phyloP scores from a whole-genome alignment of 2,113 vertebrate species.

The Ptilorrhoa leucosticta region DNA sequence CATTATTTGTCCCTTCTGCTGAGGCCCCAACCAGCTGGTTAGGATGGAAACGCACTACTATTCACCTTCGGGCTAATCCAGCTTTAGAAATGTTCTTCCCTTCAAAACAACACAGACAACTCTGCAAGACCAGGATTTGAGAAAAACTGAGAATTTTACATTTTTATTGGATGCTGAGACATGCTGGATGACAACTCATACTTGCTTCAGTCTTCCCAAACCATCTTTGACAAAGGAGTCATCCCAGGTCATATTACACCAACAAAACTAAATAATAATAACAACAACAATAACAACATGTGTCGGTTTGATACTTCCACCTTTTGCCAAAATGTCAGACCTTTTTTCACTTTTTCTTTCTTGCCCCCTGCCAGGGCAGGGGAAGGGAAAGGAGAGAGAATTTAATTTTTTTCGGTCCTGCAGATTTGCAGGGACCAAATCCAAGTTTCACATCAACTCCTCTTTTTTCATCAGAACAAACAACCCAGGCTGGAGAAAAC shows the following conservation, averaged over 20 bases:
- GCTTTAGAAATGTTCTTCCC: not conserved
- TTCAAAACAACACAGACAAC: not conserved
- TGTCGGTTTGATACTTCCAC: not conserved
- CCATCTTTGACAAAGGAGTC: not conserved
- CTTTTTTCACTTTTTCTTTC: not conserved
- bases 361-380: not conserved
- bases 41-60: not conserved
- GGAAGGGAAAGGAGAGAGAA: not conserved
- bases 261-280: not conserved
- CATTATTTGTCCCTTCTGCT: not conserved
- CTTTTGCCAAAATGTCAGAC: not conserved
- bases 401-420: not conserved
- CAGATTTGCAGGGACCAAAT: not conserved
- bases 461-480: not conserved
- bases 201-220: not conserved
- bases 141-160: not conserved
- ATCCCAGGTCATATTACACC: not conserved
- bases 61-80: not conserved
- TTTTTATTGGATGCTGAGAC: not conserved
- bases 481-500: constrained; percentile 32
- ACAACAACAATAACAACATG: not conserved
- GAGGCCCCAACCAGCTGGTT: not conserved
- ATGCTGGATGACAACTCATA: not conserved
- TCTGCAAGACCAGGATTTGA: not conserved
- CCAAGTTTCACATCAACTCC: constrained; percentile 5